phyloP scores from a whole-genome alignment of 92 coral and sea anemone genomes.

The Palythoa caribaeorum region DNA sequence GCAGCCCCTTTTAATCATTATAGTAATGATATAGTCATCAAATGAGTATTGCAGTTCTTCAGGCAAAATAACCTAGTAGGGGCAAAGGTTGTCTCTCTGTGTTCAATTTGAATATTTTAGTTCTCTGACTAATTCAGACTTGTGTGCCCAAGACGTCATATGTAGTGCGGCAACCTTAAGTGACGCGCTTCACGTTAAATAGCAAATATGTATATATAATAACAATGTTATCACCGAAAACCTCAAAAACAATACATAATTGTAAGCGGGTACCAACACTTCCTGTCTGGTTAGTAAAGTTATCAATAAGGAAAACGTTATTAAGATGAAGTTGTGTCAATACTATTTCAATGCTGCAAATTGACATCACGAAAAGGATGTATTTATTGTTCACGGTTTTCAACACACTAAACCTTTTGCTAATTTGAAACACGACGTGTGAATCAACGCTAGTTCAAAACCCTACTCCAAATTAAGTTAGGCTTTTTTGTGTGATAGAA shows the following conservation, averaged over 20 bases:
- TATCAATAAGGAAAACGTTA: background rate
- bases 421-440: background rate
- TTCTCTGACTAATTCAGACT: background rate
- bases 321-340: background rate
- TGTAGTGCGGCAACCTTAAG: background rate
- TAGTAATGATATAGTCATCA: too few relatives aligned
- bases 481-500: background rate
- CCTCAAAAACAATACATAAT: constrained; percentile 28
- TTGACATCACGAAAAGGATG: constrained; percentile 8
- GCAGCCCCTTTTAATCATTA: background rate
- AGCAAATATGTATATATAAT: background rate
- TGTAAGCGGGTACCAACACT: constrained; percentile 6
- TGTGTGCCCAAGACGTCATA: background rate
- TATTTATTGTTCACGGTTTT: background rate
- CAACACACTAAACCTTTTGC: constrained; percentile 7
- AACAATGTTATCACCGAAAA: constrained; percentile 14
- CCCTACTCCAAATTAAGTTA: background rate
- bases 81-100: background rate
- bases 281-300: constrained; percentile 36
- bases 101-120: background rate
- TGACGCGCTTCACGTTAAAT: background rate
- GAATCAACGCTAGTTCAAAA: background rate
- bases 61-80: background rate
- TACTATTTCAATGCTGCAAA: constrained; percentile 21
- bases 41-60: too few relatives aligned